Evolutionary conservation across 2,113 vertebrate species (phyloP).

Genomic region (Garra rufa): DNA sequence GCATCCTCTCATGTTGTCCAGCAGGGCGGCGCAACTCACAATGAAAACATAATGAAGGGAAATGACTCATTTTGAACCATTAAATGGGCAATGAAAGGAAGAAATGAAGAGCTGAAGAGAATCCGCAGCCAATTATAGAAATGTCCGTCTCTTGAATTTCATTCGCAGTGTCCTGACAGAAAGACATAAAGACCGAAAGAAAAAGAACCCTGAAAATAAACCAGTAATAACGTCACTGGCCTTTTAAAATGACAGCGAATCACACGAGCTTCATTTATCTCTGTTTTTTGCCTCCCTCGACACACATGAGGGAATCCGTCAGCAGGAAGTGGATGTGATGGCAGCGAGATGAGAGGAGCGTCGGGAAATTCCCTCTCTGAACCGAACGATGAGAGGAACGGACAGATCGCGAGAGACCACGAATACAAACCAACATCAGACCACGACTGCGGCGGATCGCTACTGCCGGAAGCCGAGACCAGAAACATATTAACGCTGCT

Average conservation of each 20-base stretch:
- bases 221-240: not conserved
- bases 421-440: not conserved
- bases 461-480: not conserved
- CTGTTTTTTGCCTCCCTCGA: not conserved
- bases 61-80: not conserved
- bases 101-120: not conserved
- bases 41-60: not conserved
- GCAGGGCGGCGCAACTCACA: not conserved
- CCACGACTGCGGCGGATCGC: no score
- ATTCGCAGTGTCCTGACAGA: not conserved
- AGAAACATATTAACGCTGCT: not conserved
- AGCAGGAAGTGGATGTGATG: not conserved
- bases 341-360: not conserved
- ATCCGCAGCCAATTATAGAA: not conserved
- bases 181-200: not conserved
- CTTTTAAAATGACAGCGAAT: not conserved
- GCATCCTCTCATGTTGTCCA: no score
- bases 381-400: not conserved
- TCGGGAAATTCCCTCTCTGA: not conserved
- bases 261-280: not conserved
- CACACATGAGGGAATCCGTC: slow-evolving; percentile 5
- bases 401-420: not conserved
- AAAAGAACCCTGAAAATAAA: not conserved
- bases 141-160: not conserved
- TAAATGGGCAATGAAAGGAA: not conserved